phyloP scores from a whole-genome alignment of 2,797 vertebrate genomes.

The Heliangelus exortis region DNA sequence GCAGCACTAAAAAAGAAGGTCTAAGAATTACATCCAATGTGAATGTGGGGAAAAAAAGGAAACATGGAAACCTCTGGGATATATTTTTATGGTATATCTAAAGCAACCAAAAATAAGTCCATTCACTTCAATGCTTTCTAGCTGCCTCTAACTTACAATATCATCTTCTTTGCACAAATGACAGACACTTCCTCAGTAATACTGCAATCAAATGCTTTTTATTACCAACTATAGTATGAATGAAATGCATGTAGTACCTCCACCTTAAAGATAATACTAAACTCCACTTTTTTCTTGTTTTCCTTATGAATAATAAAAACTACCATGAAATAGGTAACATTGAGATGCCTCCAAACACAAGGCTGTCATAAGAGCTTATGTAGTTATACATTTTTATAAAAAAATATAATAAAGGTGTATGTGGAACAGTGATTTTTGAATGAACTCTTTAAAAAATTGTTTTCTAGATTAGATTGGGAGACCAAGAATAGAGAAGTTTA shows the following conservation, averaged over 20 bases:
- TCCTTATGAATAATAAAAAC: not conserved
- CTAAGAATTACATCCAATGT: not conserved
- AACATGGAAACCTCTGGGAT: not conserved
- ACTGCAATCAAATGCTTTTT: not conserved
- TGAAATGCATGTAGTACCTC: not conserved
- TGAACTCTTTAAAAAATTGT: not conserved
- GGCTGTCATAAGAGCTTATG: no score
- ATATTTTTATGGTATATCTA: not conserved
- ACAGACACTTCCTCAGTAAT: not conserved
- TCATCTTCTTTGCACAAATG: not conserved
- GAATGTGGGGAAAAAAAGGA: not conserved
- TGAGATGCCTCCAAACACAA: not conserved
- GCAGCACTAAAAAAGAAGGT: not conserved
- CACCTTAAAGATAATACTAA: not conserved
- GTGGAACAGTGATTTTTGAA: not conserved
- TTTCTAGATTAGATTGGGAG: not conserved
- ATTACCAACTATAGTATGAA: not conserved
- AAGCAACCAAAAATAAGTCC: not conserved
- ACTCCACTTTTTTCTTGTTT: not conserved
- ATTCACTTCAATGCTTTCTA: not conserved
- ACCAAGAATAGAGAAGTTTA: not conserved
- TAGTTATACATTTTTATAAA: not conserved
- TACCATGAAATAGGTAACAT: not conserved
- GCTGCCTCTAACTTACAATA: not conserved
- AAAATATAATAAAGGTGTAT: not conserved